Evolutionary conservation across 1,140 invertebrate genomes (phyloP).

Genomic region (Aphelenchoides besseyi): DNA sequence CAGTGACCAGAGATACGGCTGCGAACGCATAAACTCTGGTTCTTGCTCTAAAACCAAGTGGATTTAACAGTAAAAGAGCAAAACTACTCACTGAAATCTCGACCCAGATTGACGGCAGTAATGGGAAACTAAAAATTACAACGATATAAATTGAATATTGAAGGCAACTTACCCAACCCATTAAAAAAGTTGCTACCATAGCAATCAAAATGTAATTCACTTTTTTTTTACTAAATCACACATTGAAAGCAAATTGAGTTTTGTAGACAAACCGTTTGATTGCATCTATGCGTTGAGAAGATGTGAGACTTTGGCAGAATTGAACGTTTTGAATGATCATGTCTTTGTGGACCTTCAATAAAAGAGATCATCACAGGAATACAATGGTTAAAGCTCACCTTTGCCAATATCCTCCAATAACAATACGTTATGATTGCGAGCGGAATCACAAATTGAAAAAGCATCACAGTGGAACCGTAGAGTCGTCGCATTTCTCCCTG

Average conservation of each 20-base stretch:
- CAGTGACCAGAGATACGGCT: constrained; percentile 60
- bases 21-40: constrained; percentile 45
- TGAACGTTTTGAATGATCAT: constrained; percentile 62
- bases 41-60: constrained; percentile 48
- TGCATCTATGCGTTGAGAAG: constrained; percentile 56
- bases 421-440: constrained; percentile 61
- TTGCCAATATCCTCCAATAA: constrained; percentile 55
- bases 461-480: constrained; percentile 58
- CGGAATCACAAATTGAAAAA: constrained; percentile 60
- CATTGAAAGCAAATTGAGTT: constrained; percentile 9
- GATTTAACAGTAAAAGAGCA: constrained; percentile 6
- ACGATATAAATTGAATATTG: too few species aligned
- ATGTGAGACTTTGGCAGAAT: constrained; percentile 53
- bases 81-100: constrained; percentile 58
- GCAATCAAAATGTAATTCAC: constrained; percentile 62
- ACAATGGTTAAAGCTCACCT: constrained; percentile 31
- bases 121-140: too few species aligned
- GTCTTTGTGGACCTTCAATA: too few species aligned
- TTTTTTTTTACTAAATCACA: constrained; percentile 43
- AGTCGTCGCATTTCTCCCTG: constrained; percentile 49
- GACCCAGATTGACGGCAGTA: constrained; percentile 55
- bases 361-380: constrained; percentile 11
- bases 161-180: constrained; percentile 54
- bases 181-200: constrained; percentile 59
- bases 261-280: constrained; percentile 47